phyloP scores from a whole-genome alignment of 2,888 invertebrate species.

The Synergus laeviventris region DNA sequence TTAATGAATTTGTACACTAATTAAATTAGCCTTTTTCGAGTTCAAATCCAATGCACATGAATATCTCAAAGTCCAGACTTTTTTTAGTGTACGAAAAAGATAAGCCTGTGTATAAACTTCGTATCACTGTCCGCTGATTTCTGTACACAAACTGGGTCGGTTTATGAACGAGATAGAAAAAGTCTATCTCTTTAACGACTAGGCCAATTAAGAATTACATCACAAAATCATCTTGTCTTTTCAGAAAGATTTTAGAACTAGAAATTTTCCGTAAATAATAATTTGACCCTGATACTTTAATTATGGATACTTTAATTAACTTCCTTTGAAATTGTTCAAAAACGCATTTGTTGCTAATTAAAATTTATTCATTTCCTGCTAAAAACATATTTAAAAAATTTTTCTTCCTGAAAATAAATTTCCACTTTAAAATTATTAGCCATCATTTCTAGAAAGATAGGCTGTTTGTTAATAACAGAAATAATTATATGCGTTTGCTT shows the following conservation, averaged over 20 bases:
- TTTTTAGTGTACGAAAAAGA: slow-evolving; percentile 34
- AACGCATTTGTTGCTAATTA: not conserved
- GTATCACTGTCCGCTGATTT: slow-evolving; percentile 31
- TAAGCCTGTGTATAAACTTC: slow-evolving; percentile 29
- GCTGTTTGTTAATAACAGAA: slow-evolving; percentile 2
- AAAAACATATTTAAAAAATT: not conserved
- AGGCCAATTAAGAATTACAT: slow-evolving; percentile 23
- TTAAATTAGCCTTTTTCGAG: slow-evolving; percentile 4
- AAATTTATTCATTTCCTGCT: not conserved
- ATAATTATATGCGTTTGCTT: slow-evolving; percentile 2
- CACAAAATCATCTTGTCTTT: not conserved
- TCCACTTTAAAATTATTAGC: not conserved
- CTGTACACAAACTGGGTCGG: slow-evolving; percentile 37
- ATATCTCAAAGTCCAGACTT: slow-evolving; percentile 23
- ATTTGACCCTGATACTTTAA: not conserved
- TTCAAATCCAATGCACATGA: not conserved
- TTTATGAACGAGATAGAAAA: slow-evolving; percentile 37
- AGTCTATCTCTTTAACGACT: slow-evolving; percentile 25
- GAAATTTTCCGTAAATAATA: not conserved
- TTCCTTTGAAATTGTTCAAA: not conserved
- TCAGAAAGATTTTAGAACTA: not conserved
- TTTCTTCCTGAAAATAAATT: not conserved
- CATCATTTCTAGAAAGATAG: slow-evolving; percentile 14
- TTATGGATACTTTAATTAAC: too few relatives aligned
- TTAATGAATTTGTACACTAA: slow-evolving; percentile 10